Conservation (phyloP, 1,140 invertebrate genomes). For the Drusus annulatus region DNA sequence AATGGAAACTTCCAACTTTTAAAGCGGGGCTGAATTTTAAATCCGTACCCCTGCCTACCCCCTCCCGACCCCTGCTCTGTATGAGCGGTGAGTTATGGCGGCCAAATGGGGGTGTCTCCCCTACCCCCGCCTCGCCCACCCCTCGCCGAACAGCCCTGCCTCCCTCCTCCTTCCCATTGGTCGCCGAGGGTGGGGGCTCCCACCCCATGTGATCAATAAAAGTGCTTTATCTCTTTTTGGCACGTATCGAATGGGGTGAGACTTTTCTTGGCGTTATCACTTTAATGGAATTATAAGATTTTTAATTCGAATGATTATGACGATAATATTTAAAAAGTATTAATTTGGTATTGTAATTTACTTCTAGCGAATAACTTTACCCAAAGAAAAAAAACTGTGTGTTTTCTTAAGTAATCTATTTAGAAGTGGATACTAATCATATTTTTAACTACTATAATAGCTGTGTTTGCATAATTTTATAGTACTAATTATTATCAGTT, state of each 20-base stretch:
- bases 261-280: constrained; percentile 46
- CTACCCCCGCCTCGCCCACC: constrained; percentile 60
- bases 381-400: no score
- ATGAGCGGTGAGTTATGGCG: constrained; percentile 72
- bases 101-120: constrained; percentile 71
- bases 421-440: no score
- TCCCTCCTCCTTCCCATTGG: constrained; percentile 64
- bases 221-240: constrained; percentile 75
- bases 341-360: no score
- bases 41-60: constrained; percentile 67
- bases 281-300: constrained; percentile 27
- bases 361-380: no score
- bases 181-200: constrained; percentile 64
- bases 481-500: no score
- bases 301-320: not conserved
- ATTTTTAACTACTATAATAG: no score
- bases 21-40: constrained; percentile 65
- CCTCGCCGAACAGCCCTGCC: constrained; percentile 43
- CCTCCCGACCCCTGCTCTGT: constrained; percentile 61
- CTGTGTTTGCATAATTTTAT: no score
- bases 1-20: constrained; percentile 38
- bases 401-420: no score
- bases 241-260: constrained; percentile 65
- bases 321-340: no score
- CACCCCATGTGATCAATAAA: constrained; percentile 74